Evolutionary conservation across 2,797 vertebrate genomes (phyloP), one percentile per base, ranked within the genome.

Genomic region (Neoniphon sammara): DNA sequence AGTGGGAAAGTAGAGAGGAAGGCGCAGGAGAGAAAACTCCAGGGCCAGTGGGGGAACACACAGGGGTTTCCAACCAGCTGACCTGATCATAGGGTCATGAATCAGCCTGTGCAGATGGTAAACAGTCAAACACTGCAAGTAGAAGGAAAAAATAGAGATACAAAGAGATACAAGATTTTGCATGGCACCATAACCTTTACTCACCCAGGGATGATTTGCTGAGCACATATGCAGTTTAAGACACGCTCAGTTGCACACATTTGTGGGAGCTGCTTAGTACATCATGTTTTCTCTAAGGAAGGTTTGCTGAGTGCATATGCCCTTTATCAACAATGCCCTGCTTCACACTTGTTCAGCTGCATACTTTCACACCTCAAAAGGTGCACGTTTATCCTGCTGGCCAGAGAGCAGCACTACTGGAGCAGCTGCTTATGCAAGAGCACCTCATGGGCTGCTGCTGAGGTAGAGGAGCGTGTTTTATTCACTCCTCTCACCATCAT

Each of bases 31-130:
- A 42, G 39, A 12, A 20, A 10, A 49, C 50, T 25, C 36, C 27
- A 4, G 9, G 11, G 25, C 42, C 20, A 74, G 46, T 61, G 54
- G 11, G 78, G 23, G 0, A 54, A 66, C 21, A 30, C 20, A 55
- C 55, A 72, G 58, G 44, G 4, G 42, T 63, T 75, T 77, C 25
- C 34, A 73, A 46, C 36, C 1, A 42, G 15, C 62, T 52, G 62
- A 77, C 65, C 60, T 21, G 2, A 55, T 44, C 25, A 44, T 21
- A 20, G 44, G 7, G 44, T 65, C 60, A 21, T 44, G n/a, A 62
- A 54, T 84, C 44, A 60, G 15, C 4, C 31, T 61, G 31, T 39
- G 20, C 31, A 5, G 42, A 44, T 2, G 14, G 42, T 10, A 14
- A 23, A 39, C 21, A 31, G 70, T 5, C 21, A 25, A 44, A 15